These are phyloP conservation scores for Dendronephthya gigantea DNA, from an alignment of 64 coral and sea anemone species.

Conservation along the genomic window DNA sequence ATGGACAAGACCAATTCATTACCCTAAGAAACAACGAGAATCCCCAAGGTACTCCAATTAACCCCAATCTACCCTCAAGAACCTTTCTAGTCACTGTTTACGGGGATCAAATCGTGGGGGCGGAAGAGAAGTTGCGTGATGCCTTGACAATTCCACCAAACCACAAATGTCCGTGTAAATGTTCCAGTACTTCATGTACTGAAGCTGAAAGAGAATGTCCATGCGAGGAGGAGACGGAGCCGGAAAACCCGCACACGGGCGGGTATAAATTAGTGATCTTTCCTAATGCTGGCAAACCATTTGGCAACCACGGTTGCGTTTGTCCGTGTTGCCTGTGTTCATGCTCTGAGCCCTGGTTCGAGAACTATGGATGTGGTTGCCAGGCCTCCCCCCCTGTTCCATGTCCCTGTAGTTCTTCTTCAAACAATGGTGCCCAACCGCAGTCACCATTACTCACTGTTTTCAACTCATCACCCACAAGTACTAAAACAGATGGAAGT, in stretches of 20 bases:
- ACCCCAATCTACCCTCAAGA: not conserved
- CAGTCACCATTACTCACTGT: not conserved
- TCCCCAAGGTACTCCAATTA: not conserved
- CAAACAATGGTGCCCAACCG: not conserved
- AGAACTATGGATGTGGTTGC: not conserved
- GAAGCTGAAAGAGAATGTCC: not conserved
- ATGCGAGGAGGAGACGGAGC: not conserved
- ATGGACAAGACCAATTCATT: not conserved
- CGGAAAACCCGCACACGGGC: not conserved
- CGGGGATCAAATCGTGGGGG: not conserved
- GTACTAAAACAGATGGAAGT: not conserved
- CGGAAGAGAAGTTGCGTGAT: not conserved
- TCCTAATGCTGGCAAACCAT: not conserved
- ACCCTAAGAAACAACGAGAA: not conserved
- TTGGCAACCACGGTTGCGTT: not conserved
- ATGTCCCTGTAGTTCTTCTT: not conserved
- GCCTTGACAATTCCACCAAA: not conserved
- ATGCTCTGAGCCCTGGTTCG: not conserved
- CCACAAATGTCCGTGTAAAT: not conserved
- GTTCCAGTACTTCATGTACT: not conserved
- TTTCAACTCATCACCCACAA: not conserved
- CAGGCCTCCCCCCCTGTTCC: not conserved
- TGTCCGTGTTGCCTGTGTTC: slow-evolving; percentile 11
- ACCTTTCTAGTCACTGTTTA: slow-evolving; percentile 13
- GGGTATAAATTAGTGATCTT: not conserved